These are phyloP conservation scores for Diaprepes abbreviatus DNA, from an alignment of 2,888 invertebrate species.

Conservation along the genomic window DNA sequence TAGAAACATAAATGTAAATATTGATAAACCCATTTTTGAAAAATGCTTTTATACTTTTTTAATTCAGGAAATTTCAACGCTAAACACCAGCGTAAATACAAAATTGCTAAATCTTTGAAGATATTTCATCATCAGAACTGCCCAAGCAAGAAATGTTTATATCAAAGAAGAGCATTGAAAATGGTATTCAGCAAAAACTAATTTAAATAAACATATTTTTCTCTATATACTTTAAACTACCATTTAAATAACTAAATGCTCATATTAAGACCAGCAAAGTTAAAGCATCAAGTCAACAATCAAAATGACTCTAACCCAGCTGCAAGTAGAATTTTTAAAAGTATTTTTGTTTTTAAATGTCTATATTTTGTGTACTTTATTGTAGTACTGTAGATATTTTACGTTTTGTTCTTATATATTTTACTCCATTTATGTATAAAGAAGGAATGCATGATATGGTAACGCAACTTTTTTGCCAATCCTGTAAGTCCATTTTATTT, in stretches of 20 bases:
- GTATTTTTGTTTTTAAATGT: conserved; percentile 7
- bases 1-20: too few relatives aligned
- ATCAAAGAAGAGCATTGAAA: too few relatives aligned
- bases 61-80: too few relatives aligned
- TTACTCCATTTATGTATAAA: conserved; percentile 6
- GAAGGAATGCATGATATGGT: not conserved
- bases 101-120: too few relatives aligned
- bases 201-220: too few relatives aligned
- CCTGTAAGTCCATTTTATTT: not conserved
- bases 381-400: conserved; percentile 56
- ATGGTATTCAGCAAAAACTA: too few relatives aligned
- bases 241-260: not conserved
- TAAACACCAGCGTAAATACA: too few relatives aligned
- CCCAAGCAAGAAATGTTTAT: too few relatives aligned
- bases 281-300: conserved; percentile 26
- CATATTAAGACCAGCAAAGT: conserved; percentile 18
- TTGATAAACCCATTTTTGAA: too few relatives aligned
- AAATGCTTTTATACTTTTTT: too few relatives aligned
- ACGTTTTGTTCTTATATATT: conserved; percentile 52
- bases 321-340: conserved; percentile 20
- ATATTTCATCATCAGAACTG: too few relatives aligned
- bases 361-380: conserved; percentile 20
- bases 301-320: conserved; percentile 11
- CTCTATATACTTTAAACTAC: conserved; percentile 12
- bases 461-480: not conserved